phyloP scores from a whole-genome alignment of 1,140 invertebrate species.

The Ostrea denselamellosa region DNA sequence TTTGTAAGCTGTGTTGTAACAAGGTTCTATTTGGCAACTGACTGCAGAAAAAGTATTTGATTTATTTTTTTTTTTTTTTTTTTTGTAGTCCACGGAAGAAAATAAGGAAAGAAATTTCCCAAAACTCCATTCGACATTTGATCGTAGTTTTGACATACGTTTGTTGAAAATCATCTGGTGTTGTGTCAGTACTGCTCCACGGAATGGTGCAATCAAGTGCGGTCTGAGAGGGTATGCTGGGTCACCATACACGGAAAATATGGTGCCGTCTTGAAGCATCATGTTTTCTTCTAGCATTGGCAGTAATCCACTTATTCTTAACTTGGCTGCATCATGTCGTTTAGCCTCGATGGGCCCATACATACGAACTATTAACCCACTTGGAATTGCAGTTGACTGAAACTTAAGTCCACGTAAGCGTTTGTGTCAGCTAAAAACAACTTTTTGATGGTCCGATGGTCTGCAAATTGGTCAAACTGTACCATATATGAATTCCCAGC shows the following conservation, averaged over 20 bases:
- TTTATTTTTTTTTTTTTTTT: too few relatives aligned
- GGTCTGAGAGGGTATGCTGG: slow-evolving; percentile 36
- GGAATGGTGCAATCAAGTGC: slow-evolving; percentile 40
- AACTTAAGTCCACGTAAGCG: slow-evolving; percentile 43
- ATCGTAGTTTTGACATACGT: slow-evolving; percentile 39
- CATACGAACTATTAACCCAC: neutral
- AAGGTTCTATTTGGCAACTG: slow-evolving; percentile 46
- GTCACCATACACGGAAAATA: slow-evolving; percentile 14
- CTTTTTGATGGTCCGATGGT: slow-evolving; percentile 42
- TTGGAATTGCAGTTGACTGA: neutral
- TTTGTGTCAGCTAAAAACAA: slow-evolving; percentile 44
- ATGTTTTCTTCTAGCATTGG: neutral
- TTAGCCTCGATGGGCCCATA: neutral
- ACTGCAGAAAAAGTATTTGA: slow-evolving; percentile 48
- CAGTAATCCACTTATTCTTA: neutral
- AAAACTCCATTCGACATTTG: slow-evolving; percentile 37
- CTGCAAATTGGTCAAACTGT: slow-evolving; percentile 53
- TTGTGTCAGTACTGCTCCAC: neutral
- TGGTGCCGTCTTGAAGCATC: neutral
- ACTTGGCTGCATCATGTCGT: slow-evolving; percentile 15
- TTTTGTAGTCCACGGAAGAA: slow-evolving; percentile 47
- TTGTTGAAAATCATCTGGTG: slow-evolving; percentile 41
- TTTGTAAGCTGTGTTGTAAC: slow-evolving; percentile 33
- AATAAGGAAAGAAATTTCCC: slow-evolving; percentile 44
- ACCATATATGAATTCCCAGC: slow-evolving; percentile 60